Percentiles rank a stretch among this genome's conserved stretches.
phyloP scores from a whole-genome alignment of 1,140 invertebrate genomes.

The Leptonema lineaticorne region DNA sequence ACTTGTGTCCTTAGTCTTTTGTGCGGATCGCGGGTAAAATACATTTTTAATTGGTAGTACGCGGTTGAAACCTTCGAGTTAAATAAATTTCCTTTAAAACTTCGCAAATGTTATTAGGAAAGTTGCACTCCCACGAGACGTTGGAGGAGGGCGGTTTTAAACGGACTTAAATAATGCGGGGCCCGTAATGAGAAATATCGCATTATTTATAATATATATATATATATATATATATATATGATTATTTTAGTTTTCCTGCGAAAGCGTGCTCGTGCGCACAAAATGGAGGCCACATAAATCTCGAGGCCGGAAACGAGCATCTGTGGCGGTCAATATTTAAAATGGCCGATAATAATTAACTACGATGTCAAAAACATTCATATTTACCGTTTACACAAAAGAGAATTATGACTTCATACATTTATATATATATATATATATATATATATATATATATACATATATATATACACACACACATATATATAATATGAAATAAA shows the following conservation, averaged over 20 bases:
- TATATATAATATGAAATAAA: no score
- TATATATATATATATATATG: no score
- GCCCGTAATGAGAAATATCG: not conserved
- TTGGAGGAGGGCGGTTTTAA: not conserved
- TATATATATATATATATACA: no score
- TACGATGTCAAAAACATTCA: not conserved
- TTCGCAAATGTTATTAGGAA: slow-evolving; percentile 20
- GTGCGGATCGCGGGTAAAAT: no score
- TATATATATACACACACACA: no score
- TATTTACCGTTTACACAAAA: not conserved
- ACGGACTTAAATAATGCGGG: no score
- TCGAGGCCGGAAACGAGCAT: not conserved
- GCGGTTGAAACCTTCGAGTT: not conserved
- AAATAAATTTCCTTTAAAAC: slow-evolving; percentile 27
- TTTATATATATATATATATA: no score
- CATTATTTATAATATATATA: slow-evolving; percentile 21
- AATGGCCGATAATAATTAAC: not conserved
- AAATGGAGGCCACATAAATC: slow-evolving; percentile 11
- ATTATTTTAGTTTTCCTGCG: no score
- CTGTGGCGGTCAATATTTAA: not conserved
- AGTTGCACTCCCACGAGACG: slow-evolving; percentile 20
- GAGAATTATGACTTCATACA: not conserved
- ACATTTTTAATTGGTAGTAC: not conserved
- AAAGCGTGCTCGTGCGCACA: not conserved
- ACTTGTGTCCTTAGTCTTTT: no score